These are phyloP conservation scores for Nyctalus aviator DNA, from an alignment of 2,797 vertebrate species.

Conservation along the genomic window DNA sequence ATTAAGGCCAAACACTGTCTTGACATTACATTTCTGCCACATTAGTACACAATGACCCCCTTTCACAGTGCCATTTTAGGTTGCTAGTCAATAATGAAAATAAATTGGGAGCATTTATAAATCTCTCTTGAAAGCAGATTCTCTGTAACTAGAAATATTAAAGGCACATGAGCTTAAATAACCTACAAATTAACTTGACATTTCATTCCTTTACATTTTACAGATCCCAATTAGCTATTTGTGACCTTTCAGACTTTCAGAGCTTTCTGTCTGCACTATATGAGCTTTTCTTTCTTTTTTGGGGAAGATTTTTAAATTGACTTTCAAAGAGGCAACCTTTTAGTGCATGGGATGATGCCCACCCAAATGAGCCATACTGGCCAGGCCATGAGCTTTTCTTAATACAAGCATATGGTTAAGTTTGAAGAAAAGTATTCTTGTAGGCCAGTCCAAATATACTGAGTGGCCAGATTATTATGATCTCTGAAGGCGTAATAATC, in stretches of 20 bases:
- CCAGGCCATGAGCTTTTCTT: constrained; percentile 23
- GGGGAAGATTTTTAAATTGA: neutral
- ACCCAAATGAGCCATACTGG: neutral
- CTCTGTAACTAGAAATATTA: constrained; percentile 48
- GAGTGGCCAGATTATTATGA: too few relatives aligned
- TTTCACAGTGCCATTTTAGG: constrained; percentile 57
- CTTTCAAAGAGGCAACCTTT: neutral
- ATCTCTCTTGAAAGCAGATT: constrained; percentile 60
- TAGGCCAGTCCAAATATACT: constrained; percentile 2
- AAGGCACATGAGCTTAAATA: constrained; percentile 50
- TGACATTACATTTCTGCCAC: constrained; percentile 46
- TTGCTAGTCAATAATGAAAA: constrained; percentile 42
- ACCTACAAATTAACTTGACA: constrained; percentile 26
- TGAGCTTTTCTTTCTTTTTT: neutral
- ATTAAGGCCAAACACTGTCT: constrained; percentile 52
- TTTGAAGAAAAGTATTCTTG: constrained; percentile 39
- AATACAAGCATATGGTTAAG: constrained; percentile 7
- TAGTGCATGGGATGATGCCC: neutral
- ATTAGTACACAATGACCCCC: constrained; percentile 14
- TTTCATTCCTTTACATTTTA: constrained; percentile 59
- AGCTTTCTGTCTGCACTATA: neutral
- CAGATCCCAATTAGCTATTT: neutral
- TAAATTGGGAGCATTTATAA: constrained; percentile 1
- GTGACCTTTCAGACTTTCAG: constrained; percentile 22
- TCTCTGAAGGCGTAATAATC: too few relatives aligned